phyloP scores from a whole-genome alignment of 2,888 invertebrate species.

The Leptura quadrifasciata region DNA sequence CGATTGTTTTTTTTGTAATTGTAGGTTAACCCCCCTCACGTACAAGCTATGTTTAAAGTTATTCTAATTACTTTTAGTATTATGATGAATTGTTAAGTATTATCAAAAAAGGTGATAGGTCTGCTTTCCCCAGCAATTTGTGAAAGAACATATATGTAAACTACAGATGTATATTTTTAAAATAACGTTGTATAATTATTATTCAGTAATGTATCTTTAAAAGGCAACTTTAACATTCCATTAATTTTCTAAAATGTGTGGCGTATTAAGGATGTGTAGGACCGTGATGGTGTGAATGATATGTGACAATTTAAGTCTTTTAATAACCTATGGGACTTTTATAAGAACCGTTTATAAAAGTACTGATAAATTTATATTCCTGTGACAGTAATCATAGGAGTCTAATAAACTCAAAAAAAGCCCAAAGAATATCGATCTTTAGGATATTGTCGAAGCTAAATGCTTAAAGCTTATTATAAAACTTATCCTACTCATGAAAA shows the following conservation, averaged over 20 bases:
- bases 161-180: slow-evolving; percentile 45
- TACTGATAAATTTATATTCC: no score
- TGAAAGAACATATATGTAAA: slow-evolving; percentile 32
- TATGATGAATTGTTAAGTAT: slow-evolving; percentile 42
- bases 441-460: no score
- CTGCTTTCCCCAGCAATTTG: background rate
- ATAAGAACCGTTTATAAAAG: no score
- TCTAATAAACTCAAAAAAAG: no score
- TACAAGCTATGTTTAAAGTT: slow-evolving; percentile 15
- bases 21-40: background rate
- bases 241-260: slow-evolving; percentile 16
- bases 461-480: no score
- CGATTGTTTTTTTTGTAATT: background rate
- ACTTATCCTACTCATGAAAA: no score
- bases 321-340: no score
- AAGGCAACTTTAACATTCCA: slow-evolving; percentile 42
- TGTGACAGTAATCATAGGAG: no score
- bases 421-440: no score
- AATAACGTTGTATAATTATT: slow-evolving; percentile 30
- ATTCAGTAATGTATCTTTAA: slow-evolving; percentile 20
- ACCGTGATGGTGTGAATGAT: no score
- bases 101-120: slow-evolving; percentile 51
- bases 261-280: slow-evolving; percentile 26
- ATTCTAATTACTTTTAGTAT: slow-evolving; percentile 18
- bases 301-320: no score